A percentile compares a stretch with the other conserved stretches of the same genome.
Conservation (phyloP, 2,113 vertebrate genomes). For the Dasyprocta punctata region DNA sequence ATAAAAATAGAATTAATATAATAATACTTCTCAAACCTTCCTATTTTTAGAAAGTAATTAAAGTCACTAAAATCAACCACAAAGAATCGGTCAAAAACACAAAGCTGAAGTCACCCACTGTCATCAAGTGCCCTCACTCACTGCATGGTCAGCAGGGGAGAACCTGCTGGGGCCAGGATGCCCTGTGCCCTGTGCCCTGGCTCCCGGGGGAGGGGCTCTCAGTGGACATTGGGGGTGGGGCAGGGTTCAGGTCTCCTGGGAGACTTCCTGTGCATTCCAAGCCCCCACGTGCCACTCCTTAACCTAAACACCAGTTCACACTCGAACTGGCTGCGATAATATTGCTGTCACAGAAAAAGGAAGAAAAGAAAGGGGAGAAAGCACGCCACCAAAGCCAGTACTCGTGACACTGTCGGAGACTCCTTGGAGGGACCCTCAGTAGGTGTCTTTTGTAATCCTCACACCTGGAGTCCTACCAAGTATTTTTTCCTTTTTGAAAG, state of each 20-base stretch:
- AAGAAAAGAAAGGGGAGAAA: background rate
- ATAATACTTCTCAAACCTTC: too few species aligned
- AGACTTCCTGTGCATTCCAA: background rate
- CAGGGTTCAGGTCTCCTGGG: background rate
- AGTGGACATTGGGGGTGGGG: background rate
- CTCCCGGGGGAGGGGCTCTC: too few species aligned
- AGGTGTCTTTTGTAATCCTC: background rate
- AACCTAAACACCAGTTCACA: background rate
- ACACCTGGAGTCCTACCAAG: background rate
- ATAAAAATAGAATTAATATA: too few species aligned
- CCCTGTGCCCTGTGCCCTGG: too few species aligned
- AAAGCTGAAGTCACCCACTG: background rate
- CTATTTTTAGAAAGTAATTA: background rate
- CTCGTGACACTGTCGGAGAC: background rate
- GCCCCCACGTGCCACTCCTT: too few species aligned
- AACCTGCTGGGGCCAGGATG: too few species aligned
- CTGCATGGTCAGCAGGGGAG: too few species aligned
- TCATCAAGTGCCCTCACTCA: background rate
- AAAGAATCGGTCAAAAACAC: background rate
- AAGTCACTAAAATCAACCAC: background rate
- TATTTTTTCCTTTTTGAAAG: fast-evolving
- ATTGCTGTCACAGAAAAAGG: background rate
- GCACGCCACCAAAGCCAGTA: background rate
- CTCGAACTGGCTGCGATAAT: background rate
- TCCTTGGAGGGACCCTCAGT: background rate